These are phyloP conservation scores for Drosophila paulistorum DNA, from an alignment of 1,140 invertebrate genomes.

Conservation along the genomic window DNA sequence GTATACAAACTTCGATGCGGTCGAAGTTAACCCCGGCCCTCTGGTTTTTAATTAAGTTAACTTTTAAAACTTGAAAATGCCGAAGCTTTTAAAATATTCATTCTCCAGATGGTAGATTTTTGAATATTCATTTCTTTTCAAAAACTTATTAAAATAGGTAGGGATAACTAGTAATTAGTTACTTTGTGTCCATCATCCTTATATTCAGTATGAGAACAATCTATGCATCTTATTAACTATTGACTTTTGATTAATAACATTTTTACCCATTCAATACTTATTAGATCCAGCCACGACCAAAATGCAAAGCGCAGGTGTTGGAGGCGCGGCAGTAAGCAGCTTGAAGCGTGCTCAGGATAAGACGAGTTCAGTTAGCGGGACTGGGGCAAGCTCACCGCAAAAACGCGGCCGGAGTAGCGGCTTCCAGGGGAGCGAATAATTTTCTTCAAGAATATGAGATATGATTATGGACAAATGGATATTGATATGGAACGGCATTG, in stretches of 20 bases:
- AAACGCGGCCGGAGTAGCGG: slow-evolving; percentile 58
- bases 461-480: background rate
- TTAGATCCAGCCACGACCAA: slow-evolving; percentile 63
- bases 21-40: too few relatives aligned
- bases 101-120: too few relatives aligned
- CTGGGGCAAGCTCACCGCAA: slow-evolving; percentile 47
- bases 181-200: too few relatives aligned
- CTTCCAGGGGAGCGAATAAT: slow-evolving; percentile 48
- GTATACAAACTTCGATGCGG: too few relatives aligned
- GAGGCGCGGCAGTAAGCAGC: slow-evolving; percentile 31
- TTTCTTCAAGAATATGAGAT: slow-evolving; percentile 8
- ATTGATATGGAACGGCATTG: slow-evolving; percentile 6
- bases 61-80: too few relatives aligned
- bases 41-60: too few relatives aligned
- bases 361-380: slow-evolving; percentile 19
- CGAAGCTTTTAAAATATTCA: too few relatives aligned
- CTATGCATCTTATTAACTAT: too few relatives aligned
- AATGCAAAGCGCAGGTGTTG: slow-evolving; percentile 34
- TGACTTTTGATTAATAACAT: background rate
- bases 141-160: too few relatives aligned
- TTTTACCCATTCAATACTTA: background rate
- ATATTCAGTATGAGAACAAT: too few relatives aligned
- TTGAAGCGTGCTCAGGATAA: slow-evolving; percentile 64
- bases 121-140: too few relatives aligned
- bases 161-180: too few relatives aligned